phyloP scores from a whole-genome alignment of 2,888 invertebrate species.

The Suillia variegata region DNA sequence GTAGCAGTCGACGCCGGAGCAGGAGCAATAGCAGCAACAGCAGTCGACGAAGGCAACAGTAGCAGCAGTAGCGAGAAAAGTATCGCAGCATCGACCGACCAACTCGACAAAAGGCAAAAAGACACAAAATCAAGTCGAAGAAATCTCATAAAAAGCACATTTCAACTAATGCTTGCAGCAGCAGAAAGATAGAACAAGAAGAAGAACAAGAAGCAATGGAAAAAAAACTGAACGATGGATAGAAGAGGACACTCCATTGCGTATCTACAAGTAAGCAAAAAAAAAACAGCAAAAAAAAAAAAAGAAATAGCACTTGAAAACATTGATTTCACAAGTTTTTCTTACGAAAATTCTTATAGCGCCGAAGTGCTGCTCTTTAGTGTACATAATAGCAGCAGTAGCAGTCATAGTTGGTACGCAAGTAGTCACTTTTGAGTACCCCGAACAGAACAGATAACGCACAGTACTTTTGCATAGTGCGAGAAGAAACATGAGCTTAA shows the following conservation, averaged over 20 bases:
- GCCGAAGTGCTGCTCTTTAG: background rate
- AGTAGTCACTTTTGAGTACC: too few species aligned
- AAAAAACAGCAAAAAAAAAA: too few species aligned
- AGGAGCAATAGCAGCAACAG: background rate
- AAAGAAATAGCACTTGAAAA: background rate
- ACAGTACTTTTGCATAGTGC: too few species aligned
- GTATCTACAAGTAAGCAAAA: background rate
- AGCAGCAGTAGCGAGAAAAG: too few species aligned
- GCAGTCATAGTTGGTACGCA: too few species aligned
- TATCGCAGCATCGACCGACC: too few species aligned
- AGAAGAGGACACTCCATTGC: background rate
- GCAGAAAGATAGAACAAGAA: too few species aligned
- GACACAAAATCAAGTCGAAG: background rate
- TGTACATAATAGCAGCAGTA: background rate
- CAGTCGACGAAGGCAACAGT: too few species aligned
- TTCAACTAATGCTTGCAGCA: background rate
- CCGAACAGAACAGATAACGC: too few species aligned
- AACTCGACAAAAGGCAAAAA: too few species aligned
- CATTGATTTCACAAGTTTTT: constrained; percentile 3
- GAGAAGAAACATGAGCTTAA: too few species aligned
- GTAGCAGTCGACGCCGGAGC: too few species aligned
- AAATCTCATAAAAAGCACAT: background rate
- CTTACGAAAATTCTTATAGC: background rate
- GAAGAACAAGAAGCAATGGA: background rate
- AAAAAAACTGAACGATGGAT: background rate